phyloP scores from a whole-genome alignment of 30 jellyfish, hydroid and myxozoan species.

The Catostylus mosaicus region DNA sequence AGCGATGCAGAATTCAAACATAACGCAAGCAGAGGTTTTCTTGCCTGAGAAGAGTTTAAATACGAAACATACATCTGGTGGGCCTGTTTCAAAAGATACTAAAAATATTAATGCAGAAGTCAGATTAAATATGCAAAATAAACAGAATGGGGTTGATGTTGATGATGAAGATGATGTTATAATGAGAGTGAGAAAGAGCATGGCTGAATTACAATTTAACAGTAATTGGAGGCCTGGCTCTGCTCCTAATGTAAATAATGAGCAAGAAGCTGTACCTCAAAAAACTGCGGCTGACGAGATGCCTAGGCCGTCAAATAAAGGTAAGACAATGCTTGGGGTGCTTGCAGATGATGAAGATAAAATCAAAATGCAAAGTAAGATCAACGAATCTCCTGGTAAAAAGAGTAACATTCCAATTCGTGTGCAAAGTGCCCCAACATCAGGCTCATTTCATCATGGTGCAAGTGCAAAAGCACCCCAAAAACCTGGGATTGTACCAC shows the following conservation, averaged over 20 bases:
- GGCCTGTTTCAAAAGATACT: neutral
- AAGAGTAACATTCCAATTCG: slow-evolving; percentile 65
- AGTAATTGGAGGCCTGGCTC: slow-evolving; percentile 50
- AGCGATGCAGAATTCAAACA: neutral
- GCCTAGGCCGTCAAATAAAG: slow-evolving; percentile 48
- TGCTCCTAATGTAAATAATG: neutral
- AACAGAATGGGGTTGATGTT: neutral
- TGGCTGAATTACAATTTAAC: slow-evolving; percentile 72
- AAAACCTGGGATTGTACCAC: slow-evolving; percentile 69
- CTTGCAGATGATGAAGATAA: slow-evolving; percentile 37
- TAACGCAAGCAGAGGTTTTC: neutral
- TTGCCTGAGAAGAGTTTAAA: neutral
- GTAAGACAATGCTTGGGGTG: slow-evolving; percentile 13
- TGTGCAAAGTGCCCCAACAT: slow-evolving; percentile 13
- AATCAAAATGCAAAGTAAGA: slow-evolving; percentile 35
- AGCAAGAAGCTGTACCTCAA: neutral
- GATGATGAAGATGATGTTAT: slow-evolving; percentile 74
- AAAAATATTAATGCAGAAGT: neutral
- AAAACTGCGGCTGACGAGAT: neutral
- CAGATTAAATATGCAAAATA: neutral
- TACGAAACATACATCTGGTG: neutral
- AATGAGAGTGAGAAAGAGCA: slow-evolving; percentile 52
- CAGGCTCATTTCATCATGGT: neutral
- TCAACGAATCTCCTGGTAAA: neutral
- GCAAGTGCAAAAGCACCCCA: slow-evolving; percentile 24